Conservation (phyloP, 92 coral and sea anemone genomes). For the Porites lobata region DNA sequence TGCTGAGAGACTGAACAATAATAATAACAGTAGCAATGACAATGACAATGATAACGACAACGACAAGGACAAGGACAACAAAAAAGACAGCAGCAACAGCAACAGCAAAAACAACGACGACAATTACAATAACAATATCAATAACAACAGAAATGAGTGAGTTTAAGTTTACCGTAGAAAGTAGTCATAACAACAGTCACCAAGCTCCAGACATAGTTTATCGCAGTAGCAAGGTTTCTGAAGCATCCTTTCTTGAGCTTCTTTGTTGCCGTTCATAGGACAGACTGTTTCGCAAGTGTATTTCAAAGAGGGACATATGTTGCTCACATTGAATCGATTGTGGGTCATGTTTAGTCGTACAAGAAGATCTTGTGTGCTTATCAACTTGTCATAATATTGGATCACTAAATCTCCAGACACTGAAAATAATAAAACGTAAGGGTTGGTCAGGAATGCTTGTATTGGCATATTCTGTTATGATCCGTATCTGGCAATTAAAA, state of each 20-base stretch:
- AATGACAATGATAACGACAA: too few relatives aligned
- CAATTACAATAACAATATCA: neutral
- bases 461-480: too few relatives aligned
- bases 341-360: constrained; percentile 2
- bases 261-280: neutral
- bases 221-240: constrained; percentile 33
- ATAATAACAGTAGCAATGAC: too few relatives aligned
- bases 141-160: neutral
- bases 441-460: too few relatives aligned
- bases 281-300: constrained; percentile 8
- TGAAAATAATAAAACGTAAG: neutral
- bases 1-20: too few relatives aligned
- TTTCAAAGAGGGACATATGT: neutral
- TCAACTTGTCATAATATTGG: constrained; percentile 4
- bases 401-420: neutral
- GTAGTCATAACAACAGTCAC: constrained; percentile 44
- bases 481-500: too few relatives aligned
- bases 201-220: constrained; percentile 16
- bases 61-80: too few relatives aligned
- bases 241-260: neutral
- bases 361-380: constrained; percentile 10
- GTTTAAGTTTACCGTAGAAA: constrained; percentile 11
- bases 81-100: too few relatives aligned
- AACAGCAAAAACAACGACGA: neutral
- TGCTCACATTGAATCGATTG: neutral